Conservation (phyloP, 35 echinoderm and acorn worm genomes). For the Strongylocentrotus purpuratus region DNA sequence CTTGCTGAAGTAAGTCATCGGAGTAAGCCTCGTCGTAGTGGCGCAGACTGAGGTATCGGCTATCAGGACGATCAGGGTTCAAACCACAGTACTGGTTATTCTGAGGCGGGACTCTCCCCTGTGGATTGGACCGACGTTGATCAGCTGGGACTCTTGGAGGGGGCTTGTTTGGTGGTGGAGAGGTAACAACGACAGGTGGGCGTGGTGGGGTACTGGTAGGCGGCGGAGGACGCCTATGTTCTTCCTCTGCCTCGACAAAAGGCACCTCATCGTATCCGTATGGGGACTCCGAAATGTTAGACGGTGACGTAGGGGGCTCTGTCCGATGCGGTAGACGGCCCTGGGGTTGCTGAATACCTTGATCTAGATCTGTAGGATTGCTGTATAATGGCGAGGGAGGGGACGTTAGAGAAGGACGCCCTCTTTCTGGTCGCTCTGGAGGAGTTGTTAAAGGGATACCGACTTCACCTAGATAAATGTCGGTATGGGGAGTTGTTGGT, state of each 20-base stretch:
- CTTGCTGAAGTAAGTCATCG: not conserved
- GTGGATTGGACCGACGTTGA: not conserved
- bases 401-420: not conserved
- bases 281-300: not conserved
- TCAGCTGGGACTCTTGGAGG: slow-evolving; percentile 4
- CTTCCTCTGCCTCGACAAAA: not conserved
- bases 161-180: not conserved
- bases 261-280: not conserved
- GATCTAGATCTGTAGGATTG: not conserved
- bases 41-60: not conserved
- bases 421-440: not conserved
- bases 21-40: not conserved
- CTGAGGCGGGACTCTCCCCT: not conserved
- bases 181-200: slow-evolving; percentile 21
- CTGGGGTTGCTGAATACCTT: not conserved
- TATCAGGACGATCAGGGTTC: not conserved
- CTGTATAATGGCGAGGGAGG: not conserved
- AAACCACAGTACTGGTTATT: not conserved
- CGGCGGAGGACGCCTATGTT: not conserved
- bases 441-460: not conserved
- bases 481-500: not conserved
- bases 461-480: not conserved
- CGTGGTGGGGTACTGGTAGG: not conserved
- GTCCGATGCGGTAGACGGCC: not conserved
- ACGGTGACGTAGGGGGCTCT: not conserved